Base-by-base conservation (phyloP, 1,140 invertebrate genomes). In the Drosophila azteca region DNA sequence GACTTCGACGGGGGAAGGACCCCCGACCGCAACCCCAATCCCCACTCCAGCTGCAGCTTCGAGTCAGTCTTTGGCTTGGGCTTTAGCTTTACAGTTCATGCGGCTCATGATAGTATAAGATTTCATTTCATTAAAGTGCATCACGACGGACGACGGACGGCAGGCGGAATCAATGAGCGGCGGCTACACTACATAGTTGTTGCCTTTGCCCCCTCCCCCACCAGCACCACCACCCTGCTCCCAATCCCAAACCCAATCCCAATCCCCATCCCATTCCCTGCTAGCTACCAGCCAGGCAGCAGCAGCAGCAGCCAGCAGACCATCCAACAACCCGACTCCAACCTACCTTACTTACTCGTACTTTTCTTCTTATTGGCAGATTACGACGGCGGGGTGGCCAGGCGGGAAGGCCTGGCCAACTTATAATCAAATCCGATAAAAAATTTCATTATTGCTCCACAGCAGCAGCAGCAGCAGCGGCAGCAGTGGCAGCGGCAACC, bases 341-440 rank as follows among this genome's bases (percentile, higher is more conserved):
- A 39, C 49, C 31, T 74, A 80, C 68, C 77, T 59, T 81, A 69
- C 82, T 85, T 82, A 85, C 82, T 82, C 82, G 87, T 82, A 85
- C 82, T 82, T 85, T 87, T 85, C 82, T 88, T 88, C 83, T 88
- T 88, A 88, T 88, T 88, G 83, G 83, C 83, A 88, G 83, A 88
- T 88, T 88, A 88, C 83, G 79, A 61, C 64, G 68, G 79, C 55
- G 83, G 64, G 71, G 76, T 76, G 78, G 79, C 39, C 50, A 46
- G 45, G 29, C 13, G 35, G 35, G 13, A 20, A 31, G 57, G 66
- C 45, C 70, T 65, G 53, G 69, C 73, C 82, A 88, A 79, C 83
- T 88, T 88, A 88, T 88, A 88, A 88, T 88, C 83, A 88, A 88
- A 88, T 88, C 83, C 83, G 83, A 88, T 88, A 88, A 88, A 88